Percentiles rank a stretch among this genome's conserved stretches.
These are phyloP conservation scores for Diplodus sargus DNA, from an alignment of 2,797 vertebrate species.

Conservation along the genomic window DNA sequence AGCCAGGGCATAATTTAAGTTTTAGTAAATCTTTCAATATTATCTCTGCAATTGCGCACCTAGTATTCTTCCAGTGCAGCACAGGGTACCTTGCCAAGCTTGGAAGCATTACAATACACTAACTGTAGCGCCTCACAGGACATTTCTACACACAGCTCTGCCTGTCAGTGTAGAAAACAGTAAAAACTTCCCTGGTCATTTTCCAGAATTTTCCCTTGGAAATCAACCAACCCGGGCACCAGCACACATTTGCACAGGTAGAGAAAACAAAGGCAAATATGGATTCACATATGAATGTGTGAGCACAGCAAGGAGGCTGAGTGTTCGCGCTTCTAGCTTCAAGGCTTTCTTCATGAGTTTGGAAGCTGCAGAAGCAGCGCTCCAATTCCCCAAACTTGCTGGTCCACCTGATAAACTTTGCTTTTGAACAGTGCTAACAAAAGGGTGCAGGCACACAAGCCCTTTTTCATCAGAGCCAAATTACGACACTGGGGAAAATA, in stretches of 20 bases:
- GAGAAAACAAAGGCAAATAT: constrained; percentile 60
- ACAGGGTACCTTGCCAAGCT: constrained; percentile 18
- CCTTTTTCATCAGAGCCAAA: constrained; percentile 48
- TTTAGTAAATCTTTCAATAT: constrained; percentile 9
- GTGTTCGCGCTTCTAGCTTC: constrained; percentile 55
- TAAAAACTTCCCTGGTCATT: constrained; percentile 45
- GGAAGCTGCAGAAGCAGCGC: constrained; percentile 35
- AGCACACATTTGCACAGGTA: constrained; percentile 49
- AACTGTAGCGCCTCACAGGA: constrained; percentile 16
- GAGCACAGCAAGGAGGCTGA: constrained; percentile 38
- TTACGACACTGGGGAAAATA: constrained; percentile 40
- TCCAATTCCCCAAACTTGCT: constrained; percentile 54
- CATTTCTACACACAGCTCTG: constrained; percentile 8
- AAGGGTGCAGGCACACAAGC: constrained; percentile 24
- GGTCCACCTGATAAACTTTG: constrained; percentile 60
- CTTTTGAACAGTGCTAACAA: constrained; percentile 62
- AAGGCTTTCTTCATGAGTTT: constrained; percentile 61
- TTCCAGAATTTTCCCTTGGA: constrained; percentile 44
- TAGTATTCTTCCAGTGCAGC: constrained; percentile 1
- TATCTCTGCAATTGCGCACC: not conserved
- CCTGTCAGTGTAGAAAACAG: constrained; percentile 12
- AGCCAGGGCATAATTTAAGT: not conserved
- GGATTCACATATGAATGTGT: constrained; percentile 74
- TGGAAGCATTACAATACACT: constrained; percentile 27
- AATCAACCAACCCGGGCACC: constrained; percentile 41